Evolutionary conservation across 37 sponge, comb jelly and placozoan genomes (phyloP), one percentile per base, ranked within the genome.

Genomic region (Tethya wilhelma): DNA sequence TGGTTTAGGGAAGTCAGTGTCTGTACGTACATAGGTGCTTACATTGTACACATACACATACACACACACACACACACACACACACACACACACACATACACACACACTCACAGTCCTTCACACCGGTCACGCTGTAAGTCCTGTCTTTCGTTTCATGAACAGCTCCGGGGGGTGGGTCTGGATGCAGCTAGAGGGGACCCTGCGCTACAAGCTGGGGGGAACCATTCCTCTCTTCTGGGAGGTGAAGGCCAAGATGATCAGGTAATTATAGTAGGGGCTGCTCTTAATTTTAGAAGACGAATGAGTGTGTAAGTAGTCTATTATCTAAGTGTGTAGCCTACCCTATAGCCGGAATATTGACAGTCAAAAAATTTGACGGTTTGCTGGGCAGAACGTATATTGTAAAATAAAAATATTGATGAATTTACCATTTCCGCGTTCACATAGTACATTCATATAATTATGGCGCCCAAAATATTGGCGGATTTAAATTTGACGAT

Each of bases 91-190:
- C 56, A 30, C 31, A 11, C 57, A 11, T 23, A 19, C 57, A 8
- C 58, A 56, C 4, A 4, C 2, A 22, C n/a, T 53, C 56, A 30
- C 31, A 30, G 8, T 25, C 41, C 5, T 43, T 65, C 76, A 56
- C 31, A 73, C 84, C 1, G 91, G 91, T 0, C 70, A 78, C 42
- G 82, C 71, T 1, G 71, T 76, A 8, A 91, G 91, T 83, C 91
- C 86, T 1, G 29, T 82, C 39, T 75, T 82, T 44, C 58, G 91
- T 31, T 91, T 91, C 65, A 59, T 91, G 83, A 82, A 83, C 0
- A 69, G 64, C 8, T 59, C 67, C 23, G 91, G 91, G 0, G 87
- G 84, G 28, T 91, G 91, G 91, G 40, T 85, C 29, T 91, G 91
- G 91, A 71, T 82, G 56, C 91, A 91, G 68, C 69, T 91, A 79